Base-by-base conservation (phyloP, 2,113 vertebrate species). In the Tupaia tana region DNA sequence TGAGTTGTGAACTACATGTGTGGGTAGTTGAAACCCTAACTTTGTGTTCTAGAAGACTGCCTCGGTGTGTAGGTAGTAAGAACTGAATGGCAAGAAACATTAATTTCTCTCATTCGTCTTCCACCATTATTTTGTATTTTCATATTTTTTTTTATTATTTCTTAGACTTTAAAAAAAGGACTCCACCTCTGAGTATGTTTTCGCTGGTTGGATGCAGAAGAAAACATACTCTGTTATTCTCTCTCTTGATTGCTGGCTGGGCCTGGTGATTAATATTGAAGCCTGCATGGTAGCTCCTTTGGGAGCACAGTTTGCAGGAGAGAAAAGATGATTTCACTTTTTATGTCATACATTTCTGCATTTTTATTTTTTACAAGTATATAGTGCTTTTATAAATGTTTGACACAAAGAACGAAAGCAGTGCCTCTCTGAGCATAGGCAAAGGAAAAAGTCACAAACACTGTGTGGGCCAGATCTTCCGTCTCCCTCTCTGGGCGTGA, bases 401-500 rank as follows among this genome's bases (percentile, higher is more conserved):
- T 9, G 54, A 58, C 43, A 64, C 19, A 54, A 3, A 24, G 29
- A n/a, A 25, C 81, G 34, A 77, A 31, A 5, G 16, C 43, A 25
- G 20, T 12, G 54, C 9, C 3, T 19, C 20, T n/a, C 59, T 1
- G 54, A 22, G 24, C 34, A 0, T 0, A 7, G 67, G 43, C 74
- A 6, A 5, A 29, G 19, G 59, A 6, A n/a, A 71, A 27, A 1
- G 10, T n/a, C 9, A 2, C 11, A 8, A 10, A 19, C 3, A 0
- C 6, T 1, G 9, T 0, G 0, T 27, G 2, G 2, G 22, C 63
- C 15, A 0, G 2, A 10, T 20, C 64, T 7, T 7, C 29, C 4
- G 0, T 9, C 61, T 0, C 1, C 1, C 54, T 56, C 64, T n/a
- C 54, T 56, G n/a, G 1, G 25, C 0, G 1, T 12, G 66, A 11